Base-by-base conservation (phyloP, 2,113 vertebrate species). In the Falco punctatus region DNA sequence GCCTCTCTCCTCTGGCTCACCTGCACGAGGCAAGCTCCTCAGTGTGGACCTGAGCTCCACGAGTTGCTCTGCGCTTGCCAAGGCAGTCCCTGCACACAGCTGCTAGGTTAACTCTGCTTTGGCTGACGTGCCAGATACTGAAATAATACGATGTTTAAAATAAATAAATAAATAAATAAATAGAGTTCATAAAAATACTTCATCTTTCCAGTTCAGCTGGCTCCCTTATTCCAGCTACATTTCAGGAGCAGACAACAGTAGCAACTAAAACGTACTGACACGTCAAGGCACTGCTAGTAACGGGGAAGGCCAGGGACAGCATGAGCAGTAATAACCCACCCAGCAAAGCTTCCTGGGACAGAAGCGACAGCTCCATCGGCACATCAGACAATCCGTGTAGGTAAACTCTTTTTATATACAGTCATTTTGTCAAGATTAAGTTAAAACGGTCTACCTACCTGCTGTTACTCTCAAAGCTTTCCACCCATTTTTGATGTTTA, bases 11-110 rank as follows among this genome's bases (percentile, higher is more conserved):
- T 62, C 81, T 46, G 73, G 90, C 89, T 80, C 81, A 94, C 90
- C 96, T 85, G 90, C 57, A 40, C 2, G 0, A 79, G 23, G 12
- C 18, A 7, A 55, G 26, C 15, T 74, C 86, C 57, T 71, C 49
- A 3, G 40, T 0, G 3, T 1, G 10, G 24, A 10, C 46, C 18
- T 1, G 0, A 64, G 84, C 71, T 71, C 78, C 15, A 13, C 46
- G 79, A 64, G 70, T 26, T 48, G 33, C 46, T 82, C 85, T 42
- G 51, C 0, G 5, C 54, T 65, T 80, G 88, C 90, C 92, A 92
- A 92, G 55, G 49, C 2, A 54, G 85, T 66, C 55, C 58, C 61
- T 28, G 81, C 66, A 70, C 66, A 30, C 74, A 54, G 42, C 85
- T 88, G 59, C 71, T 27, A 42, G n/a, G 24, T 71, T 81, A 70